Base-by-base conservation (phyloP, 2,113 vertebrate genomes). In the Ahaetulla prasina region DNA sequence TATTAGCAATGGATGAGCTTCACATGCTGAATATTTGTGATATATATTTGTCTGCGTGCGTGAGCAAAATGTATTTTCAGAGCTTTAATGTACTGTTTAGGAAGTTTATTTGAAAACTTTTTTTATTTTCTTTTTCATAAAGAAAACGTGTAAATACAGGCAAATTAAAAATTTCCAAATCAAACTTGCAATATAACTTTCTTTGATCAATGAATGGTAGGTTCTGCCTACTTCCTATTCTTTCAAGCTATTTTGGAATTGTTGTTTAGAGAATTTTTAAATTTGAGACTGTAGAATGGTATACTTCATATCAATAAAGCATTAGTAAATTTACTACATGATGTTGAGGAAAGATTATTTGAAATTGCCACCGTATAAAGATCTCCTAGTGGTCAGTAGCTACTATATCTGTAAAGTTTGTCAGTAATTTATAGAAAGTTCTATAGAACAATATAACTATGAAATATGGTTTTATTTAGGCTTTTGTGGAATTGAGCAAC, bases 361-460 rank as follows among this genome's bases (percentile, higher is more conserved):
- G n/a, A 18, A 35, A 74, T 2, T 74, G 68, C 16, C n/a, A 74
- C 68, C 11, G 2, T 63, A n/a, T 18, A 35, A 14, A 74, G 14
- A 12, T 4, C 14, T 74, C n/a, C n/a, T 74, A 74, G 63, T 35
- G 63, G 14, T 74, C 63, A 35, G n/a, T 96, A 96, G 91, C 93
- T 94, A 91, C 80, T 89, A 93, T 80, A 89, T 93, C 89, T 92
- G 93, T 95, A 96, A 85, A 11, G 53, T 92, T 50, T 91, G 95
- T 89, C 91, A 95, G 85, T 85, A 96, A 94, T 94, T 94, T 0
- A 86, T 23, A 10, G 88, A 94, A 95, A 94, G 94, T 94, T 94
- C 52, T 95, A 35, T 89, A 84, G 18, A 0, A 86, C 91, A 53
- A 63, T 93, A 30, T 89, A 94, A 95, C 91, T 96, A 95, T 89